phyloP scores from a whole-genome alignment of 2,888 invertebrate genomes.

The Smittia sp. region DNA sequence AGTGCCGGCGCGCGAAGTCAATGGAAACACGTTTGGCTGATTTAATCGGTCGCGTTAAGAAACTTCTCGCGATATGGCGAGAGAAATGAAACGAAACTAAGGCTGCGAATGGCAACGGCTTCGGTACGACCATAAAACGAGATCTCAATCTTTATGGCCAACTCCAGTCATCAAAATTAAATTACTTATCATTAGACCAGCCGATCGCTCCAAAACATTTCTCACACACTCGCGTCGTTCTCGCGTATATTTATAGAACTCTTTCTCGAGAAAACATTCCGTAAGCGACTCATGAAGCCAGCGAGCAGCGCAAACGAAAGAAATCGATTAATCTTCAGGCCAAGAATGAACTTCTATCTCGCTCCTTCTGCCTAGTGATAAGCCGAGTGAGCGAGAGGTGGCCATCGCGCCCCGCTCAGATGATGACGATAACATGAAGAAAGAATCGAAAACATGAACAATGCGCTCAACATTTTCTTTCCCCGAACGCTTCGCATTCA shows the following conservation, averaged over 20 bases:
- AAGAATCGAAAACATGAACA: neutral
- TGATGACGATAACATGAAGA: slow-evolving; percentile 26
- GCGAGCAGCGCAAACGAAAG: slow-evolving; percentile 6
- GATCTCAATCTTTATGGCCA: slow-evolving; percentile 40
- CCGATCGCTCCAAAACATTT: neutral
- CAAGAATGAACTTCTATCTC: slow-evolving; percentile 14
- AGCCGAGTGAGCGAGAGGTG: neutral
- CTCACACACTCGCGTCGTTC: slow-evolving; percentile 20
- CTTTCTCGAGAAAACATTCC: slow-evolving; percentile 37
- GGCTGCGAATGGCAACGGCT: neutral
- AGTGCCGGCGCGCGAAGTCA: slow-evolving; percentile 2
- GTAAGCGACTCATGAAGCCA: slow-evolving; percentile 29
- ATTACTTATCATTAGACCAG: slow-evolving; percentile 40
- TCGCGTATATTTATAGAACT: slow-evolving; percentile 36
- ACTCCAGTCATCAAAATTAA: slow-evolving; percentile 41
- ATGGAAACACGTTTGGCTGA: slow-evolving; percentile 5
- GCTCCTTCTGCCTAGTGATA: slow-evolving; percentile 7
- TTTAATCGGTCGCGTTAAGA: neutral
- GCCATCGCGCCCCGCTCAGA: neutral
- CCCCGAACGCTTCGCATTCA: neutral
- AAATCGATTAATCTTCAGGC: slow-evolving; percentile 39
- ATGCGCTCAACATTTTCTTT: neutral
- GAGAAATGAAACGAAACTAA: neutral
- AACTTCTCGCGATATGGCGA: neutral
- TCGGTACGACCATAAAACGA: slow-evolving; percentile 13